Percentiles rank a stretch among this genome's conserved stretches.
Conservation (phyloP, 2,113 vertebrate genomes). For the Etia nguti region DNA sequence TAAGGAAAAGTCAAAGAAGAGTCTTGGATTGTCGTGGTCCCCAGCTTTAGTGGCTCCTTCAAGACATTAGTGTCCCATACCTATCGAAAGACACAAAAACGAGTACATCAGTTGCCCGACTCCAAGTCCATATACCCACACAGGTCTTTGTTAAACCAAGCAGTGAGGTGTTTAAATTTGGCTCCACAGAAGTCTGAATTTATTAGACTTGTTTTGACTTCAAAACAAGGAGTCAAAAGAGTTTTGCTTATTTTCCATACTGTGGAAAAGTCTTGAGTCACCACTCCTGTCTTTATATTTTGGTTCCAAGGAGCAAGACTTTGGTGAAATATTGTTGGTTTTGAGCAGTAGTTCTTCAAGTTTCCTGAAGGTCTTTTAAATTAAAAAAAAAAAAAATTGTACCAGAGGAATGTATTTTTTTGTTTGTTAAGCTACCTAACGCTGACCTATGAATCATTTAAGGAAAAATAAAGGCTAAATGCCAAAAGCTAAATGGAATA, state of each 20-base stretch:
- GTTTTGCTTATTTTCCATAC: neutral
- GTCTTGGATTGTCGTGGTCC: constrained; percentile 81
- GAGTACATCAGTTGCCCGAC: neutral
- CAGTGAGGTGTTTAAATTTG: neutral
- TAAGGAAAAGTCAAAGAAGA: constrained; percentile 76
- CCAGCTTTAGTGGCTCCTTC: constrained; percentile 60
- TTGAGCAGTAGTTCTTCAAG: neutral
- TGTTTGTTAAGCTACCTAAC: neutral
- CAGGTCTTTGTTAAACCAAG: neutral
- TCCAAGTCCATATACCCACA: neutral
- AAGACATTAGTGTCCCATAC: constrained; percentile 76
- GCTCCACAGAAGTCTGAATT: neutral
- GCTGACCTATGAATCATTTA: neutral
- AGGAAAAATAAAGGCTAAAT: neutral
- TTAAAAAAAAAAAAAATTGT: too few relatives aligned
- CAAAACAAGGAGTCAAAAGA: neutral
- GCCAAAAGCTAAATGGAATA: neutral
- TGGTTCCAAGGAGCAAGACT: neutral
- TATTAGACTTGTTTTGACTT: neutral
- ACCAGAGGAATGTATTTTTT: neutral
- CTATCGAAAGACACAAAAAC: constrained; percentile 28
- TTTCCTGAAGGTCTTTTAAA: rapidly evolving
- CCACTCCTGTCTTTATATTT: neutral
- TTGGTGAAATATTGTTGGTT: neutral
- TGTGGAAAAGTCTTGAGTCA: neutral